Evolutionary conservation across 1,140 invertebrate species (phyloP).

Genomic region (Diprion similis): DNA sequence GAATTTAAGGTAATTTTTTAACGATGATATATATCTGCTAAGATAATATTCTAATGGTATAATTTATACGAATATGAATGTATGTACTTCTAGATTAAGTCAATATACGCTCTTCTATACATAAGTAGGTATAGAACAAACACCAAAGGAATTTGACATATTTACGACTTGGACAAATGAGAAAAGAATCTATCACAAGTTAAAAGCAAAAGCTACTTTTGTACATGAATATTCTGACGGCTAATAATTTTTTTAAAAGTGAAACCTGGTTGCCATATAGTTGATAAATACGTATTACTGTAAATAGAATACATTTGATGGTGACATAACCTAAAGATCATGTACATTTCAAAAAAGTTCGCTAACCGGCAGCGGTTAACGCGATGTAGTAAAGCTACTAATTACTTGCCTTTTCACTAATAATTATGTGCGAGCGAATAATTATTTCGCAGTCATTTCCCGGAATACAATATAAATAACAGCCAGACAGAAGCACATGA

Average conservation of each 20-base stretch:
- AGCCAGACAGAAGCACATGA: slow-evolving; percentile 12
- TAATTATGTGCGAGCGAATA: background rate
- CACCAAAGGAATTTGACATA: background rate
- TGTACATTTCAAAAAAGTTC: background rate
- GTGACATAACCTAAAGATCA: background rate
- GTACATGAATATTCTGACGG: no score
- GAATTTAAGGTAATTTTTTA: background rate
- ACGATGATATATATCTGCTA: background rate
- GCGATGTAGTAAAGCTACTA: background rate
- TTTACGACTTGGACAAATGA: background rate
- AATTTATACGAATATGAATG: background rate
- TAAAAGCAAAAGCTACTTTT: no score
- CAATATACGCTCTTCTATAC: no score
- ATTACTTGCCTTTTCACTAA: slow-evolving; percentile 9
- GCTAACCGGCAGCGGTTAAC: background rate
- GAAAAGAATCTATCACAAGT: background rate
- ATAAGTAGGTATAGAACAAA: no score
- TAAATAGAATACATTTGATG: background rate
- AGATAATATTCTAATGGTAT: no score
- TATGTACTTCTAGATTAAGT: background rate
- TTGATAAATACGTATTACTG: no score
- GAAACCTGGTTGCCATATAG: background rate
- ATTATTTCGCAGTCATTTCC: slow-evolving; percentile 5
- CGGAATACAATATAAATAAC: slow-evolving; percentile 11
- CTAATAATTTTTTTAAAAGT: background rate